A percentile compares a stretch with the other conserved stretches of the same genome.
Evolutionary conservation across 2,113 vertebrate species (phyloP).

Genomic region (Accipiter virgatus): DNA sequence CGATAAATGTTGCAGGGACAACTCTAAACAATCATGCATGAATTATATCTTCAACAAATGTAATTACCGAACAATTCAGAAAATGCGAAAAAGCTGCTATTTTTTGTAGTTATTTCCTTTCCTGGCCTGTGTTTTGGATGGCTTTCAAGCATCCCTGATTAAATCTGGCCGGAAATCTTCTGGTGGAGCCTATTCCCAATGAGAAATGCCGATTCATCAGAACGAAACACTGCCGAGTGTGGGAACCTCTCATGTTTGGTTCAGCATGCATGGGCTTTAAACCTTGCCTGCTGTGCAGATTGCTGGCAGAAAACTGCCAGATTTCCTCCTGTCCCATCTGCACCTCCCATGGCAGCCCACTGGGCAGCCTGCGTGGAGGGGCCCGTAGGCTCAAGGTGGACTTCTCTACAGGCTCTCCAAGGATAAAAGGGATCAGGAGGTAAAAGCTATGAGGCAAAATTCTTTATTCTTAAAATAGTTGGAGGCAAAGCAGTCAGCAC

Average conservation of each 20-base stretch:
- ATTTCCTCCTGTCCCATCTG: neutral
- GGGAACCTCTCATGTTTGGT: neutral
- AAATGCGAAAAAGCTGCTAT: conserved; percentile 33
- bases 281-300: neutral
- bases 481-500: neutral
- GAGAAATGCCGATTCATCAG: neutral
- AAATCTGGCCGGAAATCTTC: conserved; percentile 28
- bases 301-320: neutral
- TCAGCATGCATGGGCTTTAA: neutral
- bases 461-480: neutral
- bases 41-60: conserved; percentile 56
- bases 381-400: neutral
- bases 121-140: conserved; percentile 36
- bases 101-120: conserved; percentile 43
- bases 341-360: neutral
- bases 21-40: conserved; percentile 49
- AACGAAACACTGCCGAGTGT: neutral
- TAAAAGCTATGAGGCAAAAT: neutral
- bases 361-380: neutral
- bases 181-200: neutral
- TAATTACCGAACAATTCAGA: conserved; percentile 50
- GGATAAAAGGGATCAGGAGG: neutral
- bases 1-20: conserved; percentile 39
- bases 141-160: conserved; percentile 49
- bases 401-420: neutral